Evolutionary conservation across 2,888 invertebrate genomes (phyloP), one percentile per base, ranked within the genome.

Genomic region (Chrysolina americana): DNA sequence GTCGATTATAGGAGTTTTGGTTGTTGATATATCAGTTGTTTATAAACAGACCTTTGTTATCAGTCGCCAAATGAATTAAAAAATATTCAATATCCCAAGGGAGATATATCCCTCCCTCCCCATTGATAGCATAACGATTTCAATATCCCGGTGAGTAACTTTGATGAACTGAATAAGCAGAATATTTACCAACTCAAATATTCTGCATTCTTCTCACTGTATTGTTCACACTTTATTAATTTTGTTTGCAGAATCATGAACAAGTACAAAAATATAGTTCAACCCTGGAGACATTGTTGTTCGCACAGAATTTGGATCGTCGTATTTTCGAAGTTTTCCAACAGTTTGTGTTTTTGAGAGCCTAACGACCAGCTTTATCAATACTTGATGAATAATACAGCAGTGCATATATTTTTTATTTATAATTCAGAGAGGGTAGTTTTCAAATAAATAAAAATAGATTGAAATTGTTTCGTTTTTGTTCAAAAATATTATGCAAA

Each of bases 251-350:
- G 98, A 98, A 99, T 88, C 96, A 98, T 87, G 97, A 98, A 85
- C 97, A 98, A 91, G 98, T 99, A 21, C 97, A 97, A 89, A 96
- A 97, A 86, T 98, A 98, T 91, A 96, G 97, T 88, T 95, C 95
- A 80, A 98, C 98, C 0, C 88, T 99, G 87, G 98, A 98, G 88
- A 97, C 96, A 0, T 91, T 99, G 63, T 92, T 99, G 59, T 99
- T 99, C 89, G 98, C 98, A 0, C 96, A 96, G 82, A 98, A 98
- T 88, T 90, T 98, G 86, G 99, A 99, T 87, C 94, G 96, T 3
- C 98, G 98, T 87, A 98, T 99, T 85, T 89, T 98, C 78, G 97
- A 98, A 87, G 95, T 98, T 73, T 99, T 98, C 91, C 97, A 98
- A 86, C 98, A 99, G 89, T 99, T 99, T 89, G 94, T 97, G 78